Conservation (phyloP, 2,797 vertebrate species). For the Lepus townsendii region DNA sequence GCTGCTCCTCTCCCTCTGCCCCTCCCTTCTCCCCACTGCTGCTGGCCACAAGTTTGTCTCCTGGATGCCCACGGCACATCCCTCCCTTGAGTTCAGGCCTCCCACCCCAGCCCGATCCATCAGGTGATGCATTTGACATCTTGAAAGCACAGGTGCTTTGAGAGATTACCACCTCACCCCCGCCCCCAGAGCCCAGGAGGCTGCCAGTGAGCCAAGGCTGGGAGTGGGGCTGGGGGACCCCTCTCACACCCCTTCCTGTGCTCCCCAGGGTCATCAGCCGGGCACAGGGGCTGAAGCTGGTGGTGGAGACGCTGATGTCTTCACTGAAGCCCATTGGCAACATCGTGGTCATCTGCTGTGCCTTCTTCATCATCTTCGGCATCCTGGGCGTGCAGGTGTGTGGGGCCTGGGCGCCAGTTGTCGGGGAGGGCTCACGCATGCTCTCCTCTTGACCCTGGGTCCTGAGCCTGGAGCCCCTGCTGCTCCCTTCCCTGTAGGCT, state of each 20-base stretch:
- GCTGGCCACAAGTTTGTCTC: not conserved
- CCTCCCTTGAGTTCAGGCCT: not conserved
- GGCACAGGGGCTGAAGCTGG: slow-evolving; percentile 98
- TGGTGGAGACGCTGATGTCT: slow-evolving; percentile 99
- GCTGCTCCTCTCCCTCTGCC: not conserved
- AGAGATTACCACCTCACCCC: not conserved
- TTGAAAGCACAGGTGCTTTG: not conserved
- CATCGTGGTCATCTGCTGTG: slow-evolving; percentile 99
- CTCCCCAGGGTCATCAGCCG: slow-evolving; percentile 96
- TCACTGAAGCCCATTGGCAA: slow-evolving; percentile 99
- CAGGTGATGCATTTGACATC: not conserved
- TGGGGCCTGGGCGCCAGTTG: not conserved
- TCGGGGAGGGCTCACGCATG: not conserved
- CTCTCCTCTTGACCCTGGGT: not conserved
- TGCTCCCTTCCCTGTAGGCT: not conserved
- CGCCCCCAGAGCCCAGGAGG: not conserved
- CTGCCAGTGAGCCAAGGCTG: not conserved
- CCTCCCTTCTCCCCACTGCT: not conserved
- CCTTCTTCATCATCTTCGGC: slow-evolving; percentile 99
- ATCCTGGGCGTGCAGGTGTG: slow-evolving; percentile 99
- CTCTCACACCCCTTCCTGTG: not conserved
- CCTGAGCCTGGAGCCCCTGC: not conserved
- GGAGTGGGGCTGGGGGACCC: not conserved
- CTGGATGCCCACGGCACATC: not conserved
- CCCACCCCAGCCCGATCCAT: not conserved